Conservation (phyloP, 2,888 invertebrate genomes). For the Choristoneura rosaceana region DNA sequence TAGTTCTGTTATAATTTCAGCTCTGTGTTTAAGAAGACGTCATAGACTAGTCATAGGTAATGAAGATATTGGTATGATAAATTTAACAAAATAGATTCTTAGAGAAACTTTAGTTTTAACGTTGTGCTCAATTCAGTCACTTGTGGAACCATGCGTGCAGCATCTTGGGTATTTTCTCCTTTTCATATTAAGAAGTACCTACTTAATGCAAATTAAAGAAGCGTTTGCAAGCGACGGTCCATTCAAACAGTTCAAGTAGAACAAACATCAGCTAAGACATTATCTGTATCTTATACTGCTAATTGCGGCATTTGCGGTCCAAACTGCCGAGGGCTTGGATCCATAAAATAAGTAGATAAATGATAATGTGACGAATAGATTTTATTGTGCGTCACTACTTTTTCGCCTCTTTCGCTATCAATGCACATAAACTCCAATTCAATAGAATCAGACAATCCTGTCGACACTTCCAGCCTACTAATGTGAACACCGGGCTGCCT, state of each 20-base stretch:
- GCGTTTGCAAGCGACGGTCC: not conserved
- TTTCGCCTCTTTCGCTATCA: too few relatives aligned
- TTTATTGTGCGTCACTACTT: too few relatives aligned
- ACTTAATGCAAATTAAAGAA: not conserved
- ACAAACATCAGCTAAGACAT: not conserved
- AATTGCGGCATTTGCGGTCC: too few relatives aligned
- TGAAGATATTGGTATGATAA: not conserved
- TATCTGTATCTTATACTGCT: too few relatives aligned
- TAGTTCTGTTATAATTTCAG: conserved; percentile 39
- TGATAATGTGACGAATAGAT: too few relatives aligned
- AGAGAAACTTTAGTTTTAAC: conserved; percentile 12
- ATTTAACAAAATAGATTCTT: conserved; percentile 13
- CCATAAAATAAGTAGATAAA: too few relatives aligned
- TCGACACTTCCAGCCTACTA: too few relatives aligned
- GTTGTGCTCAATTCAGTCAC: conserved; percentile 3
- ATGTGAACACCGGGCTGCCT: too few relatives aligned
- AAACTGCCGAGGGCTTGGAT: too few relatives aligned
- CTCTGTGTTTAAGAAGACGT: conserved; percentile 40
- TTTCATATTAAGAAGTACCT: not conserved
- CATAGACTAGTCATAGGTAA: conserved; percentile 2
- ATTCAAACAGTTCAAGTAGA: not conserved
- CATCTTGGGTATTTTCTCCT: conserved; percentile 10
- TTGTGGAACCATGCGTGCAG: conserved; percentile 31
- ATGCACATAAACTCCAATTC: too few relatives aligned
- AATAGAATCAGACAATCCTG: too few relatives aligned